Percentiles rank a stretch among this genome's conserved stretches.
Conservation (phyloP, 2,888 invertebrate species). For the Chelonus formosanus region DNA sequence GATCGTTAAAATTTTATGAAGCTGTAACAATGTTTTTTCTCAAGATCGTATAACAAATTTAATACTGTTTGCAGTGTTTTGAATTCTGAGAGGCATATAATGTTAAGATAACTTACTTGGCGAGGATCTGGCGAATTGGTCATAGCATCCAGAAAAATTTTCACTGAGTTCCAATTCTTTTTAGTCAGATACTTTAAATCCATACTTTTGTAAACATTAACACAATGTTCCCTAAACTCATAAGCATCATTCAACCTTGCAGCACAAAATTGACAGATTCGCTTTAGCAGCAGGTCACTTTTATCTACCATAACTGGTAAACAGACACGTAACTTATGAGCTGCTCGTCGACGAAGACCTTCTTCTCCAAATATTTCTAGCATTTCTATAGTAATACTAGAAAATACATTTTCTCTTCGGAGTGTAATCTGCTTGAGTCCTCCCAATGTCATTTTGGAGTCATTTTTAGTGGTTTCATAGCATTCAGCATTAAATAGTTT, state of each 20-base stretch:
- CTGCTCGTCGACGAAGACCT: slow-evolving; percentile 52
- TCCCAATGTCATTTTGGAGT: slow-evolving; percentile 43
- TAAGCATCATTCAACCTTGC: slow-evolving; percentile 55
- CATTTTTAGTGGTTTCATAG: background rate
- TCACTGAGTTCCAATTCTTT: slow-evolving; percentile 48
- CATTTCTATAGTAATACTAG: slow-evolving; percentile 36
- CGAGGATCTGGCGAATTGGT: slow-evolving; percentile 57
- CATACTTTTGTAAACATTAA: slow-evolving; percentile 55
- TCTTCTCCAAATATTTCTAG: slow-evolving; percentile 57
- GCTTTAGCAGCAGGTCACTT: slow-evolving; percentile 58
- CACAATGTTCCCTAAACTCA: slow-evolving; percentile 55
- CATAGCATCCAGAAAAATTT: slow-evolving; percentile 56
- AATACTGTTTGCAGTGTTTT: too few species aligned
- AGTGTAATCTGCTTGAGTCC: slow-evolving; percentile 54
- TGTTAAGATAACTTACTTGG: slow-evolving; percentile 46
- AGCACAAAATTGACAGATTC: slow-evolving; percentile 59
- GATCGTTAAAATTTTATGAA: too few species aligned
- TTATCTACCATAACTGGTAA: slow-evolving; percentile 57
- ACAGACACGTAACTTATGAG: slow-evolving; percentile 54
- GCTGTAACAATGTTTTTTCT: too few species aligned
- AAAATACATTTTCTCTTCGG: slow-evolving; percentile 55
- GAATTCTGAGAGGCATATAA: too few species aligned
- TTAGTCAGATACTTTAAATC: slow-evolving; percentile 46
- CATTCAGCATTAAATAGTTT: too few species aligned
- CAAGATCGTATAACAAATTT: too few species aligned